Percentiles rank a stretch among this genome's conserved stretches.
phyloP scores from a whole-genome alignment of 1,140 invertebrate genomes.

The Zaprionus vittiger region DNA sequence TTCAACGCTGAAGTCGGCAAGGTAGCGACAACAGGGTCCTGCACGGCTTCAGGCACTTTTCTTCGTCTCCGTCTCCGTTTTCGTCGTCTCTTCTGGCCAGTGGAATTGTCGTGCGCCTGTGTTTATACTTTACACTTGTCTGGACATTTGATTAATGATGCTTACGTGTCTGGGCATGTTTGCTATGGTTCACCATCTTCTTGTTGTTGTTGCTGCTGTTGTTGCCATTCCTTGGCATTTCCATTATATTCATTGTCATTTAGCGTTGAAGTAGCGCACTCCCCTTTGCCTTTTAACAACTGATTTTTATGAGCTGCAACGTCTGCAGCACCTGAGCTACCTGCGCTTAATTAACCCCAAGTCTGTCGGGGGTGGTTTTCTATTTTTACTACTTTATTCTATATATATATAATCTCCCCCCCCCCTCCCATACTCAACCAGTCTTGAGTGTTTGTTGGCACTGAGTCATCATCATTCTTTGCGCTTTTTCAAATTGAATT shows the following conservation, averaged over 20 bases:
- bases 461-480: conserved; percentile 9
- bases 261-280: not conserved
- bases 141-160: conserved; percentile 83
- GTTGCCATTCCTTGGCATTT: conserved; percentile 51
- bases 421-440: not conserved
- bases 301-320: conserved; percentile 30
- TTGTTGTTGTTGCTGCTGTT: conserved; percentile 25
- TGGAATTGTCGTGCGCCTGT: conserved; percentile 42
- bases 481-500: conserved; percentile 2
- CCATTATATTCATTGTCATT: conserved; percentile 73
- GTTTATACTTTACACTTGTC: conserved; percentile 77
- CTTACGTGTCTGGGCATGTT: conserved; percentile 62
- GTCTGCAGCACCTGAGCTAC: not conserved
- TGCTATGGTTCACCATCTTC: conserved; percentile 7
- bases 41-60: not conserved
- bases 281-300: conserved; percentile 38
- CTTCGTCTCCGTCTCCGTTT: not conserved
- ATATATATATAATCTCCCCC: not conserved
- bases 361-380: conserved; percentile 20
- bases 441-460: not conserved
- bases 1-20: not conserved
- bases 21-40: conserved; percentile 17
- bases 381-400: conserved; percentile 4
- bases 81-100: conserved; percentile 4
- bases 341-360: conserved; percentile 41